Percentiles rank a stretch among this genome's conserved stretches.
Conservation (phyloP, 2,888 invertebrate species). For the Xestia xanthographa region DNA sequence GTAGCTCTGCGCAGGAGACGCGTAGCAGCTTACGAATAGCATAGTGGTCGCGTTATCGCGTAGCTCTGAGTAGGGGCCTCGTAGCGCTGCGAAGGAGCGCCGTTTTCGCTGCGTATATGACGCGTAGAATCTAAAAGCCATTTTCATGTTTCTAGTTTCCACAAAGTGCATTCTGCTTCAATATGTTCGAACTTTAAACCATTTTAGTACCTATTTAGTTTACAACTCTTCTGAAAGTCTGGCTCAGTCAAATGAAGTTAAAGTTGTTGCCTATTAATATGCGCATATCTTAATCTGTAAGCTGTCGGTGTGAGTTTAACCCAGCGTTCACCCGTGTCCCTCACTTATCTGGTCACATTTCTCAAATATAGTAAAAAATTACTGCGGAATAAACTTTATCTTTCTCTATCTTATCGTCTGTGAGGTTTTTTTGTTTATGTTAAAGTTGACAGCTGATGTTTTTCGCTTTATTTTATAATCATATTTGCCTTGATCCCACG, state of each 20-base stretch:
- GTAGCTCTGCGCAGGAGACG: not conserved
- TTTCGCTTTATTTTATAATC: conserved; percentile 41
- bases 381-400: conserved; percentile 72
- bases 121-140: not conserved
- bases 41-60: not conserved
- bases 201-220: not conserved
- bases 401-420: conserved; percentile 69
- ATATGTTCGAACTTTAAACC: not conserved
- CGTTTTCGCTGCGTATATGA: not conserved
- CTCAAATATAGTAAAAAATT: conserved; percentile 63
- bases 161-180: not conserved
- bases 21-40: not conserved
- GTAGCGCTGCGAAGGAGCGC: not conserved
- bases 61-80: not conserved
- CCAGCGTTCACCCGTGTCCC: conserved; percentile 61
- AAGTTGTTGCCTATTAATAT: conserved; percentile 44
- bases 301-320: conserved; percentile 51
- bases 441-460: conserved; percentile 49
- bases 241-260: conserved; percentile 1
- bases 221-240: not conserved
- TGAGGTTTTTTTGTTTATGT: conserved; percentile 59
- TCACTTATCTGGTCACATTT: conserved; percentile 65
- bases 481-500: conserved; percentile 38
- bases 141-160: not conserved
- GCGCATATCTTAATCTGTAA: conserved; percentile 43